Conservation (phyloP, 2,113 vertebrate genomes). For the Rhagologus leucostigma region DNA sequence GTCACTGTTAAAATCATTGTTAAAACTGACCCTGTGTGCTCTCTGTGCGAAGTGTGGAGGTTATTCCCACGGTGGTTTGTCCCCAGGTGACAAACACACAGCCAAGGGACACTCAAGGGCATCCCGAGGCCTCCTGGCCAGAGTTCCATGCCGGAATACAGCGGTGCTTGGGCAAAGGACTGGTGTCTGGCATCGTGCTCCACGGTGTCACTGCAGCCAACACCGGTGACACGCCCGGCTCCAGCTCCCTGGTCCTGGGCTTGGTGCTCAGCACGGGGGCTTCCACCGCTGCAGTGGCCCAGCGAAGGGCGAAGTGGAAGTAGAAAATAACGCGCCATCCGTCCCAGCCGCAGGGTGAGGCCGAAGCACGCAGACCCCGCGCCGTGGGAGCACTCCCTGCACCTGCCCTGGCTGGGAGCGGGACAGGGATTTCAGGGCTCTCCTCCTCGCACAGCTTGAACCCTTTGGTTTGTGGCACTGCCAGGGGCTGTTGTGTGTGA, state of each 20-base stretch:
- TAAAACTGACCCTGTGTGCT: background rate
- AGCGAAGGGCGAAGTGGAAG: no score
- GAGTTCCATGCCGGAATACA: fast-evolving
- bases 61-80: fast-evolving
- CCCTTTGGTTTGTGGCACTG: background rate
- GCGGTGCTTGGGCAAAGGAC: no score
- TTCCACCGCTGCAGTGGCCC: fast-evolving
- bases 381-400: background rate
- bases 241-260: fast-evolving
- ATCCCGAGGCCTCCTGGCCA: fast-evolving
- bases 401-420: fast-evolving
- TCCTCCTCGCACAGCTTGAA: no score
- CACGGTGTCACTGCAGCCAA: fast-evolving
- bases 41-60: fast-evolving
- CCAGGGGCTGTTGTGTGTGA: fast-evolving
- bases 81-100: no score
- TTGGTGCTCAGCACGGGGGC: fast-evolving
- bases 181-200: fast-evolving
- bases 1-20: background rate
- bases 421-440: background rate
- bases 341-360: fast-evolving
- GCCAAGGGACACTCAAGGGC: fast-evolving
- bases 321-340: fast-evolving
- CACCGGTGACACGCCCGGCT: fast-evolving
- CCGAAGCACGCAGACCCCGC: fast-evolving